Evolutionary conservation across 2,888 invertebrate genomes (phyloP).

Genomic region (Asteroscopus sphinx): DNA sequence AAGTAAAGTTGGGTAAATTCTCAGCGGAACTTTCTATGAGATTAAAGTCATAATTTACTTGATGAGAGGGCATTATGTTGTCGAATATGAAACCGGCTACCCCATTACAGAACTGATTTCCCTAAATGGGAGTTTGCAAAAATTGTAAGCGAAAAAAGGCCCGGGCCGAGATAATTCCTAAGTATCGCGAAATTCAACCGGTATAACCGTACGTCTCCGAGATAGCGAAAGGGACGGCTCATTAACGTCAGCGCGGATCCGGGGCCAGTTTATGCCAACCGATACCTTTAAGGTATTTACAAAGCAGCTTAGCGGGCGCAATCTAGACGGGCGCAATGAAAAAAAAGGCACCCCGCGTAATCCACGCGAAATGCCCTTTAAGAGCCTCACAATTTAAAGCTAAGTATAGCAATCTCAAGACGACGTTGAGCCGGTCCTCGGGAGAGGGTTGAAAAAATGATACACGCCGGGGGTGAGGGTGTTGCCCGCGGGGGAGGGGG

Average conservation of each 20-base stretch:
- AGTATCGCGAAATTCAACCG: conserved; percentile 74
- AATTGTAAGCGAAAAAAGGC: conserved; percentile 69
- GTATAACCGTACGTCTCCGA: conserved; percentile 83
- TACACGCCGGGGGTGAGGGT: conserved; percentile 68
- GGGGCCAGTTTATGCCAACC: conserved; percentile 81
- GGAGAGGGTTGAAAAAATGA: conserved; percentile 86
- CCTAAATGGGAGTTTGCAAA: conserved; percentile 72
- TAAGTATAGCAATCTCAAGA: conserved; percentile 87
- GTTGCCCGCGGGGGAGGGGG: conserved; percentile 56
- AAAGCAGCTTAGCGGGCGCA: conserved; percentile 82
- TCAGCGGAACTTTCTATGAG: conserved; percentile 80
- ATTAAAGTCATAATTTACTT: conserved; percentile 86
- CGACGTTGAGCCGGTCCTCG: conserved; percentile 74
- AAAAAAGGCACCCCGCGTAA: conserved; percentile 78
- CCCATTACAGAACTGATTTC: conserved; percentile 72
- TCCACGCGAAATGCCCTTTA: conserved; percentile 82
- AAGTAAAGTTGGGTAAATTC: conserved; percentile 83
- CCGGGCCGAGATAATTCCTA: conserved; percentile 73
- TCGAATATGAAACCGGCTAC: conserved; percentile 77
- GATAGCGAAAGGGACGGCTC: conserved; percentile 85
- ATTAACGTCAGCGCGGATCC: conserved; percentile 85
- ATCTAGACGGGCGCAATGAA: conserved; percentile 79
- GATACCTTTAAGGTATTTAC: conserved; percentile 88
- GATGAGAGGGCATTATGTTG: conserved; percentile 81
- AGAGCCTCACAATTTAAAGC: conserved; percentile 86